These are phyloP conservation scores for Drosophila pseudoananassae DNA, from an alignment of 1,140 invertebrate species.

Conservation along the genomic window DNA sequence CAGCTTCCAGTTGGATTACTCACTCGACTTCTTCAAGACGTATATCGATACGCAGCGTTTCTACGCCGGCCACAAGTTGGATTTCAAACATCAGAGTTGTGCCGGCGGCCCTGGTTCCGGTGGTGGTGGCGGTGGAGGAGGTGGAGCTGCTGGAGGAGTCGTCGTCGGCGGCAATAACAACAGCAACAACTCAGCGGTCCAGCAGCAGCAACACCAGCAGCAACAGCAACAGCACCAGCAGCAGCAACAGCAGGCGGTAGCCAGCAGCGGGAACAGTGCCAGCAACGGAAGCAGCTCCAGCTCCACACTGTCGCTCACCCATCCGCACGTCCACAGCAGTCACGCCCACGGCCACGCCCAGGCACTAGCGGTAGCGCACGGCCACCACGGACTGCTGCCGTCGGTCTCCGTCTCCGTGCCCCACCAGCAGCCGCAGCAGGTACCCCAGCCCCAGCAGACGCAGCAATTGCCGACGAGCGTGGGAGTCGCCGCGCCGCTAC, in stretches of 20 bases:
- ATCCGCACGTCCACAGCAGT: slow-evolving; percentile 34
- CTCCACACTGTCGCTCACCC: slow-evolving; percentile 35
- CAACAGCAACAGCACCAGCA: slow-evolving; percentile 32
- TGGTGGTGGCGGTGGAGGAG: slow-evolving; percentile 81
- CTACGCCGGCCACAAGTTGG: slow-evolving; percentile 85
- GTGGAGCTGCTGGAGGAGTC: slow-evolving; percentile 82
- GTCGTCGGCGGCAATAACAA: slow-evolving; percentile 82
- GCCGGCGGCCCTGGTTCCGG: slow-evolving; percentile 84
- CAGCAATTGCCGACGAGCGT: slow-evolving; percentile 28
- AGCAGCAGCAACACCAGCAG: slow-evolving; percentile 30
- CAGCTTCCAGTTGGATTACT: slow-evolving; percentile 81
- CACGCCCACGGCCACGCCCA: slow-evolving; percentile 66
- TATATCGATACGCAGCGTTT: slow-evolving; percentile 84
- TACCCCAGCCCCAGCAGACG: slow-evolving; percentile 35
- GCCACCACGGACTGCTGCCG: slow-evolving; percentile 78
- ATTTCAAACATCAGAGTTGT: slow-evolving; percentile 85
- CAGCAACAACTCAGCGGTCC: slow-evolving; percentile 36
- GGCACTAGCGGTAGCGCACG: slow-evolving; percentile 60
- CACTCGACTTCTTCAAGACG: slow-evolving; percentile 83
- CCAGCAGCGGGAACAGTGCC: slow-evolving; percentile 31
- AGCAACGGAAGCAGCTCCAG: slow-evolving; percentile 52
- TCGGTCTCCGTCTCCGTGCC: slow-evolving; percentile 30
- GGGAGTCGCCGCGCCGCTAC: slow-evolving; percentile 46
- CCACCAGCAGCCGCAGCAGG: slow-evolving; percentile 49
- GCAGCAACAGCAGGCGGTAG: slow-evolving; percentile 33